Evolutionary conservation across 2,888 invertebrate genomes (phyloP), one percentile per base, ranked within the genome.

Genomic region (Eledona agricola): DNA sequence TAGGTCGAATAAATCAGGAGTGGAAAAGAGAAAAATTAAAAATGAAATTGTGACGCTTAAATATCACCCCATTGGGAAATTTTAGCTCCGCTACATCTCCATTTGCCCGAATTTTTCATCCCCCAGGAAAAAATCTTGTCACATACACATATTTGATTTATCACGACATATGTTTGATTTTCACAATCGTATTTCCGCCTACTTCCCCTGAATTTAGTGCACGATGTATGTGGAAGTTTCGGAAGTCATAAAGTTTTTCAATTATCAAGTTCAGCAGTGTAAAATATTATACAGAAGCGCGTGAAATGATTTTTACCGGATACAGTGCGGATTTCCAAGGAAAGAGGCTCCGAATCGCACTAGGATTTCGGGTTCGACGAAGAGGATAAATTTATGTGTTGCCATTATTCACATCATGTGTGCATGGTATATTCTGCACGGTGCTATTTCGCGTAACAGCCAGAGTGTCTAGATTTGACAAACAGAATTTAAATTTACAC

Each of bases 401-500:
- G 23, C 37, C 37, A 28, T 45, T 50, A 43, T 50, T 55, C 55
- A 55, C 37, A 23, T 35, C 37, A 15, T 55, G 45, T 55, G 37
- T 38, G 45, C 50, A 55, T 37, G 50, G 22, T 49, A 50, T 38
- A 50, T 43, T 50, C 15, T 31, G 25, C 10, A 17, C 50, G 25
- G 7, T 25, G 22, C 22, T 49, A 32, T 55, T 32, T 32, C 50
- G 35, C 45, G 25, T 20, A 50, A 38, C 50, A 37, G 49, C 38
- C 37, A 10, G 59, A 61, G 60, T 58, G 58, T 58, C 59, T 57
- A 61, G 64, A 64, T 65, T 68, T 66, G 65, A 68, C 64, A 68
- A 68, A 66, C 66, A 66, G 65, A 68, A 66, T 68, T 66, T 68
- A 66, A 66, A 65, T 66, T 62, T 63, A 52, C 62, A 55, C 62